phyloP scores from a whole-genome alignment of 2,113 vertebrate genomes.

The Melanotaenia duboulayi region DNA sequence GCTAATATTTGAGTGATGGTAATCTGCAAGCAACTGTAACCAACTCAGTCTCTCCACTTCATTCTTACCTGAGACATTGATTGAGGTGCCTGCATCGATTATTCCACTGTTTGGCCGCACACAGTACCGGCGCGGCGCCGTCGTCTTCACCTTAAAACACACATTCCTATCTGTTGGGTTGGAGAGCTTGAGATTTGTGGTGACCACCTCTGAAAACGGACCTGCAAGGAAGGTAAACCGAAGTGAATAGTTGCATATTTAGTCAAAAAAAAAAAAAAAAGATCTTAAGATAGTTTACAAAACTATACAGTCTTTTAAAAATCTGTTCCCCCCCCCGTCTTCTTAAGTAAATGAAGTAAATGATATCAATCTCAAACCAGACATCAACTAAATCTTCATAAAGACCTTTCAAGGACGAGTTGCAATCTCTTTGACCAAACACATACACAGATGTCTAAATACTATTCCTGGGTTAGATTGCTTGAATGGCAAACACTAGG shows the following conservation, averaged over 20 bases:
- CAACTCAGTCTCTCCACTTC: neutral
- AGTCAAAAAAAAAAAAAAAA: neutral
- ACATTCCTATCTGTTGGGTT: slow-evolving; percentile 97
- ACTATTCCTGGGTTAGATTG: slow-evolving; percentile 6
- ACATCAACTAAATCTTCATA: neutral
- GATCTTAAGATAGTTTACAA: neutral
- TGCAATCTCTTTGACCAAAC: slow-evolving; percentile 3
- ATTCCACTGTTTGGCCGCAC: slow-evolving; percentile 98
- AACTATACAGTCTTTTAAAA: no score
- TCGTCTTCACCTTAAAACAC: slow-evolving; percentile 99
- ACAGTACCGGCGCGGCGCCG: slow-evolving; percentile 96
- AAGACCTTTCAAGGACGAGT: neutral
- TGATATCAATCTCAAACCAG: neutral
- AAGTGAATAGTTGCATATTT: neutral
- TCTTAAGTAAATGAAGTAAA: neutral
- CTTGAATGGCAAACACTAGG: slow-evolving; percentile 10
- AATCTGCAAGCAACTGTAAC: neutral
- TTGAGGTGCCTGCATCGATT: slow-evolving; percentile 95
- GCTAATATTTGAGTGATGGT: no score
- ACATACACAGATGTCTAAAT: slow-evolving; percentile 3
- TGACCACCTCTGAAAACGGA: slow-evolving; percentile 98
- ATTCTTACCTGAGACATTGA: slow-evolving; percentile 94
- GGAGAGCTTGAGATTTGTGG: slow-evolving; percentile 94
- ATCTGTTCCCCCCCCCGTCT: no score
- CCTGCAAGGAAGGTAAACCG: slow-evolving; percentile 79